These are phyloP conservation scores for Coreoperca whiteheadi DNA, from an alignment of 2,113 vertebrate species.

Conservation along the genomic window DNA sequence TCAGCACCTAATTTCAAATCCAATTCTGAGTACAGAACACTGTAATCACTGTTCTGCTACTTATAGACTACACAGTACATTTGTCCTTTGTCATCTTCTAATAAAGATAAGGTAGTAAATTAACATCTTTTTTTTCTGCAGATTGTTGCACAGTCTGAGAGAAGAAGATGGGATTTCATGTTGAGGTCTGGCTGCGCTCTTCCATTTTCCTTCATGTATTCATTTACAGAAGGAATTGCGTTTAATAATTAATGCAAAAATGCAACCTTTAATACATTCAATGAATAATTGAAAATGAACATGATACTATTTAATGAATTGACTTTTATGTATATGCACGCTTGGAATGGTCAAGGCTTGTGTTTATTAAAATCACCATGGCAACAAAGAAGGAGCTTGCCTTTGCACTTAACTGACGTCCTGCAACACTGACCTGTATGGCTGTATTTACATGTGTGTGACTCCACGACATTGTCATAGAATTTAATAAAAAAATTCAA, in stretches of 20 bases:
- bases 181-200: constrained; percentile 32
- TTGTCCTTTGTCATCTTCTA: constrained; percentile 28
- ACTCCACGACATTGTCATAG: neutral
- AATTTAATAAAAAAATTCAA: constrained; percentile 14
- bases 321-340: constrained; percentile 64
- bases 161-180: constrained; percentile 31
- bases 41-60: constrained; percentile 24
- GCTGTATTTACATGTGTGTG: constrained; percentile 8
- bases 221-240: constrained; percentile 57
- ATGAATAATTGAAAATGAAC: constrained; percentile 77
- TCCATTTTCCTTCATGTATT: constrained; percentile 49
- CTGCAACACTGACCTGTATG: neutral
- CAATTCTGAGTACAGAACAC: constrained; percentile 35
- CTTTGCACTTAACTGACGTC: constrained; percentile 12
- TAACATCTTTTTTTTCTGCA: constrained; percentile 1
- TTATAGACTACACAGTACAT: constrained; percentile 34
- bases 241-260: constrained; percentile 75
- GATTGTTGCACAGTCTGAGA: constrained; percentile 7
- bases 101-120: constrained; percentile 26
- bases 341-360: constrained; percentile 48
- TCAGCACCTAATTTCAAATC: constrained; percentile 48
- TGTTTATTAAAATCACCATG: constrained; percentile 69
- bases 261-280: constrained; percentile 72
- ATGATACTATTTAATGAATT: constrained; percentile 67
- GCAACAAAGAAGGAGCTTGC: constrained; percentile 41